Evolutionary conservation across 1,140 invertebrate species (phyloP).

Genomic region (Drosophila lacteicornis): DNA sequence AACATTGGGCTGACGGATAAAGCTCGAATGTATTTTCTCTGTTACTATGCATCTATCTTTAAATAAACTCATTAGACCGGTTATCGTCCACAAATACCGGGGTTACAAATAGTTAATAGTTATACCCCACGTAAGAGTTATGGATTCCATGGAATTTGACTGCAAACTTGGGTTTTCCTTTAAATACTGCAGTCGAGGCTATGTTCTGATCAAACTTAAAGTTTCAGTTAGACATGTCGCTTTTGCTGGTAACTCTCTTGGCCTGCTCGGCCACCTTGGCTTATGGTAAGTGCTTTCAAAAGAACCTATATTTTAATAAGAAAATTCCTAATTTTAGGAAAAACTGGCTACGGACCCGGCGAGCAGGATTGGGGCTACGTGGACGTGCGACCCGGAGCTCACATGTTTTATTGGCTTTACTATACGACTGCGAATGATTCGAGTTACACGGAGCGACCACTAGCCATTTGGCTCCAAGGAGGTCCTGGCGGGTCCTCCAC

Average conservation of each 20-base stretch:
- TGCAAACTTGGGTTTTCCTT: constrained; percentile 2
- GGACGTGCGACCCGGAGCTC: constrained; percentile 88
- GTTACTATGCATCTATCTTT: too few species aligned
- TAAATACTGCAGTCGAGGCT: constrained; percentile 9
- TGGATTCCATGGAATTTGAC: too few species aligned
- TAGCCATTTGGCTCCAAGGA: constrained; percentile 92
- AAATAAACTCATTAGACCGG: too few species aligned
- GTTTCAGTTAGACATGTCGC: constrained; percentile 41
- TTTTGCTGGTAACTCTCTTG: constrained; percentile 29
- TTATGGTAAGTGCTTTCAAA: constrained; percentile 28
- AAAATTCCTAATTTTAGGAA: constrained; percentile 26
- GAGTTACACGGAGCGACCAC: constrained; percentile 87
- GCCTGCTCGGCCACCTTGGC: constrained; percentile 20
- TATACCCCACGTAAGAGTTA: too few species aligned
- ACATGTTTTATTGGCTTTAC: constrained; percentile 94
- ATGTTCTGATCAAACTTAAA: background rate
- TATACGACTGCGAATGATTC: constrained; percentile 88
- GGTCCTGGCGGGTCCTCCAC: constrained; percentile 91
- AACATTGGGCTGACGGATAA: too few species aligned
- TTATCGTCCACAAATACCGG: too few species aligned
- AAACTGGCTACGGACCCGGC: constrained; percentile 86
- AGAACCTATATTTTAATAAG: background rate
- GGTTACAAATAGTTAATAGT: too few species aligned
- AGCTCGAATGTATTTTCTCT: too few species aligned
- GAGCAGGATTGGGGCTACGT: constrained; percentile 90